Conservation (phyloP, 2,797 vertebrate genomes). For the Lepus townsendii region DNA sequence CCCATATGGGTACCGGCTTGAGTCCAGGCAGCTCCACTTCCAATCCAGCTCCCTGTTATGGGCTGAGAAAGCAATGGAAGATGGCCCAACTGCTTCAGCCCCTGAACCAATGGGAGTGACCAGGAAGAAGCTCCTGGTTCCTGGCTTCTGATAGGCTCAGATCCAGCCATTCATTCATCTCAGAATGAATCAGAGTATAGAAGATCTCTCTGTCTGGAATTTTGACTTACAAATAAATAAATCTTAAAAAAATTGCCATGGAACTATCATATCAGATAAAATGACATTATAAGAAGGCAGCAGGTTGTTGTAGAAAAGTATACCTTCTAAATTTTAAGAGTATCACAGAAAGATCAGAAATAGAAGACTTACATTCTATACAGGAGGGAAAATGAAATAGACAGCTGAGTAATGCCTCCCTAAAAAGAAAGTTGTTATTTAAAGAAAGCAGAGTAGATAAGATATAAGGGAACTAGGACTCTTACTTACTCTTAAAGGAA, state of each 20-base stretch:
- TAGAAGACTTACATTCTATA: background rate
- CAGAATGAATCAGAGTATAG: no score
- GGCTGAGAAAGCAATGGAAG: no score
- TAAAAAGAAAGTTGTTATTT: background rate
- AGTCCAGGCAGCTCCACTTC: no score
- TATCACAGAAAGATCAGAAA: background rate
- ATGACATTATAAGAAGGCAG: background rate
- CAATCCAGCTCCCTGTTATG: no score
- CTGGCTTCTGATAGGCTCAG: no score
- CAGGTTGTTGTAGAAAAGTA: background rate
- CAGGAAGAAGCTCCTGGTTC: no score
- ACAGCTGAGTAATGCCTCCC: background rate
- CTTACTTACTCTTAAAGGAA: background rate
- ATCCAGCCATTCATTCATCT: no score
- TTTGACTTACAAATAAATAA: background rate
- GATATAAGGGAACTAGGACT: background rate
- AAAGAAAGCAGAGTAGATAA: background rate
- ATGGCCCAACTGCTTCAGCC: no score
- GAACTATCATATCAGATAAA: background rate
- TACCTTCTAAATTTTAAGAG: background rate
- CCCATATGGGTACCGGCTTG: no score
- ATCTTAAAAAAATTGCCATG: background rate
- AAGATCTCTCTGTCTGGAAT: no score
- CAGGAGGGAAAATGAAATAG: background rate
- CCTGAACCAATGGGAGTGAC: no score